Conservation (phyloP, 2,113 vertebrate species). For the Xyliphius kryptos region DNA sequence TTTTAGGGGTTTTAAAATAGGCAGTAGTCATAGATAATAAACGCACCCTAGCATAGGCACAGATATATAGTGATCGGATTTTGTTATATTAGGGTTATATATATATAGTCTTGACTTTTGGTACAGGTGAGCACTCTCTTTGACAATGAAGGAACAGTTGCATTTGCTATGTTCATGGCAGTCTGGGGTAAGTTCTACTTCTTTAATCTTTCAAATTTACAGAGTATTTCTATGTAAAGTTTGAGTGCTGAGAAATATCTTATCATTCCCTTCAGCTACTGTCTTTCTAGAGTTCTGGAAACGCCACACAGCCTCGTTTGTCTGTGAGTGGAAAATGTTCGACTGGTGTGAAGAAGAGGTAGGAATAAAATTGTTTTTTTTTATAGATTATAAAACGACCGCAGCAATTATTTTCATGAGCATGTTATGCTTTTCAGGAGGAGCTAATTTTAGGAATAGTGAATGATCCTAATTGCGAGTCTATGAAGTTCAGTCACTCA, state of each 20-base stretch:
- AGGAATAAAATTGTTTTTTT: conserved; percentile 12
- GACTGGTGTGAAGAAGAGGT: conserved; percentile 90
- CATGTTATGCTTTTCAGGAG: conserved; percentile 30
- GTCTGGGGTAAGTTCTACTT: conserved; percentile 81
- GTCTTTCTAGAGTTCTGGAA: conserved; percentile 93
- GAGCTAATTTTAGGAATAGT: conserved; percentile 61
- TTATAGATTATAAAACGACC: not conserved
- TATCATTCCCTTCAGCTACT: conserved; percentile 64
- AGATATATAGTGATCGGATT: too few species aligned
- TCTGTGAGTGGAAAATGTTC: conserved; percentile 74
- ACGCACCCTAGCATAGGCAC: too few species aligned
- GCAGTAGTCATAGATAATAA: too few species aligned
- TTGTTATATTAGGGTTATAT: too few species aligned
- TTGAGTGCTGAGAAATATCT: not conserved
- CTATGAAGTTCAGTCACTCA: conserved; percentile 57
- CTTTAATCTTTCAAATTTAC: not conserved
- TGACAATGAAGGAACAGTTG: conserved; percentile 84
- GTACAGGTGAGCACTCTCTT: conserved; percentile 82
- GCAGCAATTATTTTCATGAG: not conserved
- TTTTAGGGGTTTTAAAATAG: too few species aligned
- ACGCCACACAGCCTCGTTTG: conserved; percentile 66
- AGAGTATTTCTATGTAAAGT: not conserved
- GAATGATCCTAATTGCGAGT: conserved; percentile 29
- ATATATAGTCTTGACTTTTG: conserved; percentile 3
- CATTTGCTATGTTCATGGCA: conserved; percentile 91